A percentile compares a stretch with the other conserved stretches of the same genome.
These are phyloP conservation scores for Platyscapa corneri DNA, from an alignment of 1,140 invertebrate genomes.

Conservation along the genomic window DNA sequence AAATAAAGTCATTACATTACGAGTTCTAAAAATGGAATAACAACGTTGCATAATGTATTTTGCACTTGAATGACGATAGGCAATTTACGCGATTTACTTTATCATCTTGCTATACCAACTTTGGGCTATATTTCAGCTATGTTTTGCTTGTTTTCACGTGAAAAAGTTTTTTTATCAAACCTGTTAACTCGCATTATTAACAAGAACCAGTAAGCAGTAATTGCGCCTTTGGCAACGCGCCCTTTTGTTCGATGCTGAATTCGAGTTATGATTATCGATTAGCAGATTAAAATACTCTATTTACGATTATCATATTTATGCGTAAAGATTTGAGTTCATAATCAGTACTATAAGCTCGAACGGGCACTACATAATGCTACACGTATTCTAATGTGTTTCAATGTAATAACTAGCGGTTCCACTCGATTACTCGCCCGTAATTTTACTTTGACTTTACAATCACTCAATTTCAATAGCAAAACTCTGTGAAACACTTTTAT, in stretches of 20 bases:
- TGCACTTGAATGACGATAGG: conserved; percentile 22
- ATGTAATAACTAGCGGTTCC: neutral
- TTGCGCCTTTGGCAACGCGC: neutral
- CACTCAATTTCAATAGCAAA: neutral
- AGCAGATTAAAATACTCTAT: conserved; percentile 21
- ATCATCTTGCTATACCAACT: neutral
- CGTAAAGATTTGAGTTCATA: neutral
- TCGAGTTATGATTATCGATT: conserved; percentile 4
- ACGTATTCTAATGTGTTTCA: neutral
- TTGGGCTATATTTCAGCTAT: neutral
- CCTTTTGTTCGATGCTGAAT: neutral
- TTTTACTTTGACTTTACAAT: neutral
- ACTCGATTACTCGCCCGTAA: neutral
- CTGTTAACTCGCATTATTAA: neutral
- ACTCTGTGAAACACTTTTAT: neutral
- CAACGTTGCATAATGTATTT: conserved; percentile 29
- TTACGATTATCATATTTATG: neutral
- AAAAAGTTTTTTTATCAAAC: neutral
- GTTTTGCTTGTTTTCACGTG: neutral
- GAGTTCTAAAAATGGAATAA: conserved; percentile 27
- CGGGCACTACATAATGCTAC: neutral
- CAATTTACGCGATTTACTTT: conserved; percentile 37
- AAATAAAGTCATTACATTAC: conserved; percentile 44
- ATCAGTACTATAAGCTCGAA: neutral
- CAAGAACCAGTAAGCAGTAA: conserved; percentile 4